Evolutionary conservation across 2,797 vertebrate genomes (phyloP), one percentile per base, ranked within the genome.

Genomic region (Chelidonichthys spinosus): DNA sequence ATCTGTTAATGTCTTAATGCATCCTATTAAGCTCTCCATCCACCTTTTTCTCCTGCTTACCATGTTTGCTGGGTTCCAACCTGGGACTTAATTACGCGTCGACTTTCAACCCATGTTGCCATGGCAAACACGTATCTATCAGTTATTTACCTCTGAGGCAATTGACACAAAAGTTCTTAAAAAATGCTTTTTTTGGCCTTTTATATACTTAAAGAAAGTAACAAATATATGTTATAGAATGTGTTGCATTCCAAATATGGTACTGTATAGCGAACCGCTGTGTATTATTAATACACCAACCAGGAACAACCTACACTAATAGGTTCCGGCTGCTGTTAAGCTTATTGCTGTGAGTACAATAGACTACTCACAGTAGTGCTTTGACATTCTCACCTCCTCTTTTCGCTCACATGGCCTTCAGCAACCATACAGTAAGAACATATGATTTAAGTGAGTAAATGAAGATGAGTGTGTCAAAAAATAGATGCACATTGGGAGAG

Each of bases 1-100:
- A 65, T 76, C 64, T 61, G 58, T 39, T 78, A 62, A 87, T 79
- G 61, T 58, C 61, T 87, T 81, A 79, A 80, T 75, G 74, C 43
- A 61, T 74, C 46, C 40, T 58, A 46, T 74, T 44, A 70, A 61
- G 35, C 37, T 61, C 59, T 52, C 47, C 47, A 10, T n/a, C 44
- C 43, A 50, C 25, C 53, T 44, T 52, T 47, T 61, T 46, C 11
- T 10, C 6, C 33, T 55, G 10, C 32, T 69, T 55, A 37, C 6
- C 3, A 25, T 56, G 58, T 69, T 47, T 25, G 18, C 37, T 35
- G 11, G 33, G 18, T 62, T 37, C 54, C n/a, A 32, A 63, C 0
- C 25, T 63, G 5, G 10, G 6, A 63, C 36, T 46, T 14, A 14
- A 10, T 42, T 15, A 46, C 14, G 43, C 7, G 44, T 17, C 14